Evolutionary conservation across 2,113 vertebrate genomes (phyloP).

Genomic region (Microcebus griseorufus): DNA sequence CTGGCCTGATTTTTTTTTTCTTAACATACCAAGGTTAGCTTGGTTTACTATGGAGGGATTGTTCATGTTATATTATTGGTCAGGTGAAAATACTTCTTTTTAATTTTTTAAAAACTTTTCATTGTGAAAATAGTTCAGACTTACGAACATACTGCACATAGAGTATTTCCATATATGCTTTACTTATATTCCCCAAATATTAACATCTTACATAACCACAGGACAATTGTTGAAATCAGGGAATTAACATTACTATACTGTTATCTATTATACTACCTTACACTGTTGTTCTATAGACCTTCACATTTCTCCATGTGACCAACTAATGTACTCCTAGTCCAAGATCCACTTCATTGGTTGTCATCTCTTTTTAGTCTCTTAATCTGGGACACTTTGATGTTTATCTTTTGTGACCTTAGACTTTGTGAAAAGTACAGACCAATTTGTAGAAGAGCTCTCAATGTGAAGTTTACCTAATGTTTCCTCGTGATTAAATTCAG

Average conservation of each 20-base stretch:
- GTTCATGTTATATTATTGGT: constrained; percentile 2
- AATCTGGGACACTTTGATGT: background rate
- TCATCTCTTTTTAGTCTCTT: background rate
- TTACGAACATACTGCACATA: background rate
- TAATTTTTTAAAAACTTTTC: background rate
- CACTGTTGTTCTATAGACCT: background rate
- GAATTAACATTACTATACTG: background rate
- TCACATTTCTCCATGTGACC: background rate
- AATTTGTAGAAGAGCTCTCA: background rate
- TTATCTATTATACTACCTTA: background rate
- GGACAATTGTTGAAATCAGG: background rate
- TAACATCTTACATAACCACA: background rate
- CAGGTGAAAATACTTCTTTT: background rate
- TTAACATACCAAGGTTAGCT: background rate
- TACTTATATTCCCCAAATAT: background rate
- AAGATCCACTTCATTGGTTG: background rate
- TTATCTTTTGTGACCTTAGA: background rate
- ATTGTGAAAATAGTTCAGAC: background rate
- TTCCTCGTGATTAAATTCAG: background rate
- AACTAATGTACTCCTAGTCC: too few relatives aligned
- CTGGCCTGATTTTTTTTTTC: background rate
- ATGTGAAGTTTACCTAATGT: background rate
- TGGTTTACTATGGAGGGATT: background rate
- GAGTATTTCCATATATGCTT: background rate
- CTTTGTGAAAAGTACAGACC: background rate